Evolutionary conservation across 92 coral and sea anemone genomes (phyloP), one percentile per base, ranked within the genome.

Genomic region (Epizoanthus rinbou): DNA sequence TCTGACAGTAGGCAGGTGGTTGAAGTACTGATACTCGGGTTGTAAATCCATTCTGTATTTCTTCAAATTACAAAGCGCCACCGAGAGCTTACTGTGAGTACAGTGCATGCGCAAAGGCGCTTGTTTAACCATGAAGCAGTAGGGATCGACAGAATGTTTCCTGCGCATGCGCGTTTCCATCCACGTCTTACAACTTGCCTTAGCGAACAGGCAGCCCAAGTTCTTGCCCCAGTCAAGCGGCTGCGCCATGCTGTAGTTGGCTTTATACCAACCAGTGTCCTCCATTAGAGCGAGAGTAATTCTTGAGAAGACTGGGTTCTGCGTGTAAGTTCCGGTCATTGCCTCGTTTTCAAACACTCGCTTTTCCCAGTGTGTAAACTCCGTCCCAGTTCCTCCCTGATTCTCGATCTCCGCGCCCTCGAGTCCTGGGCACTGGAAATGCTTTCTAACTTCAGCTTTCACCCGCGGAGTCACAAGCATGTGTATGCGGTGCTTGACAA

Each of bases 401-500:
- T 97, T 97, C 79, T 97, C 99, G 63, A 97, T 90, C 79, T 97
- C 99, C 11, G 99, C 99, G 19, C 99, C 99, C 85, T 94, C 97
- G 9, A 97, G 86, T 43, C 83, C 80, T 6, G 94, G 80, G 87
- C 99, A 97, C 60, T 88, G 87, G 83, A 97, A 97, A 76, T 97
- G 99, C 28, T 84, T 81, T 74, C 99, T 88, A 6, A 85, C 99
- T 50, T 86, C 92, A 25, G 76, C 75, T 80, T 74, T 89, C 13
- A 97, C 99, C 56, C 89, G 85, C 15, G 99, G 99, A 37, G 99
- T 94, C 39, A 94, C 98, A 33, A 97, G 86, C 97, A 97, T 89
- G 57, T 90, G 87, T 3, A 97, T 92, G 16, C 85, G 31, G 82
- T 94, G 99, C 31, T 84, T 43, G 65, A 92, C 82, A 7, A 84